Base-by-base conservation (phyloP, 2,888 invertebrate species). In the Pristionchus mayeri region DNA sequence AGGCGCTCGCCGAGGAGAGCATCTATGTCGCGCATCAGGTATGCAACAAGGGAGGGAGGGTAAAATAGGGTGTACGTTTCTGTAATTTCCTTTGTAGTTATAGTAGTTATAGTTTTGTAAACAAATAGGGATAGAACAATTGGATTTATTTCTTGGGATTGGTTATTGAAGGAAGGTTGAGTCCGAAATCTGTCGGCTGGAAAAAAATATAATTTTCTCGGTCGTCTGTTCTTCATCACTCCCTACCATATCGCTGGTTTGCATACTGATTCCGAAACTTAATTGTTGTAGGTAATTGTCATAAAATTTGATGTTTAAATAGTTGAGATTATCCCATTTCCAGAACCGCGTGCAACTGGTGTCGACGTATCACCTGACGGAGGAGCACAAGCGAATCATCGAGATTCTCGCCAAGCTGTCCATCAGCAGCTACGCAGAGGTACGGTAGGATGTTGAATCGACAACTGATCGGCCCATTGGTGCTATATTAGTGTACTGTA, bases 381-480 rank as follows among this genome's bases (percentile, higher is more conserved):
- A 94, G 83, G 94, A 95, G 1, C 96, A 96, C 92, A 93, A 94
- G 85, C 93, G 93, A 40, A 94, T 96, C 84, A 93, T 96, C 91
- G 91, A 94, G 34, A 95, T 95, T 92, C 92, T 96, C 44, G 94
- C 95, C 81, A 93, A 94, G 84, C 93, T 96, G 71, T 94, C 95
- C 3, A 95, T 95, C 44, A 95, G 95, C 90, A 94, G 95, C 89
- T 96, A 96, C 91, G 95, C 95, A 91, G 95, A 95, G 92, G 95
- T 95, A 48, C 34, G 78, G 67, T 67, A 63, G 63, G n/a, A 30
- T 4, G 30, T 9, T 27, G 60, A 30, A 34, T 60, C 27, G 30
- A 11, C 16, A 2, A 30, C 37, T 27, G 37, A 13, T 34, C 9
- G 21, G 9, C 63, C 1, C 16, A 57, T 27, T 57, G 24, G 24